Conservation (phyloP, 2,113 vertebrate species). For the Gallinago jamesoni region DNA sequence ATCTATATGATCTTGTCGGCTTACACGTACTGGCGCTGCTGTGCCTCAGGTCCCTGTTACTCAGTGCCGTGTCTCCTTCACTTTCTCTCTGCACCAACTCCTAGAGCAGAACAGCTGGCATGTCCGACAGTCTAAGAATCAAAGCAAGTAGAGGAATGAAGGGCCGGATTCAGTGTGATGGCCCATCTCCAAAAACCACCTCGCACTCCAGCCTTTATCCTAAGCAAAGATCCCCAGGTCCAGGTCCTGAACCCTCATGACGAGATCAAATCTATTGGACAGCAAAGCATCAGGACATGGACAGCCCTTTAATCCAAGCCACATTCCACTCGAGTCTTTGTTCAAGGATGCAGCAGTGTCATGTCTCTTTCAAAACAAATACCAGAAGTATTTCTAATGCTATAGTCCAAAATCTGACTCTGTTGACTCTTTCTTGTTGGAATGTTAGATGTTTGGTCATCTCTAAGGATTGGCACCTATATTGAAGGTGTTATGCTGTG, state of each 20-base stretch:
- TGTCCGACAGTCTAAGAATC: not conserved
- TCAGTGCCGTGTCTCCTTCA: not conserved
- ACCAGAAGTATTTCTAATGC: not conserved
- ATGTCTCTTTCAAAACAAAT: not conserved
- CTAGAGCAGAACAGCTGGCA: not conserved
- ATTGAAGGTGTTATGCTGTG: not conserved
- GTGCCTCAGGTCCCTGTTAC: rapidly evolving
- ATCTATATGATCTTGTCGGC: not conserved
- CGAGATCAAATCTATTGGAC: not conserved
- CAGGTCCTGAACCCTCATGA: not conserved
- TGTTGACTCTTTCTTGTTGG: not conserved
- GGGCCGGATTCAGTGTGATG: not conserved
- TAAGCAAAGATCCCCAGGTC: not conserved
- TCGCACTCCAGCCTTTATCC: not conserved
- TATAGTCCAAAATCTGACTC: not conserved
- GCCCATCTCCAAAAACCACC: not conserved
- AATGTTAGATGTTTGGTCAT: not conserved
- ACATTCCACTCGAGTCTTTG: not conserved
- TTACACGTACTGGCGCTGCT: not conserved
- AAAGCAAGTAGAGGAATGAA: not conserved
- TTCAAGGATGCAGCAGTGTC: not conserved
- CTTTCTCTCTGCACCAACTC: not conserved
- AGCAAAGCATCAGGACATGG: not conserved
- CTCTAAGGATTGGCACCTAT: not conserved
- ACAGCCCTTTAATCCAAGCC: not conserved